A percentile compares a stretch with the other conserved stretches of the same genome.
phyloP scores from a whole-genome alignment of 2,113 vertebrate species.

The Andinoacara biseriatus region DNA sequence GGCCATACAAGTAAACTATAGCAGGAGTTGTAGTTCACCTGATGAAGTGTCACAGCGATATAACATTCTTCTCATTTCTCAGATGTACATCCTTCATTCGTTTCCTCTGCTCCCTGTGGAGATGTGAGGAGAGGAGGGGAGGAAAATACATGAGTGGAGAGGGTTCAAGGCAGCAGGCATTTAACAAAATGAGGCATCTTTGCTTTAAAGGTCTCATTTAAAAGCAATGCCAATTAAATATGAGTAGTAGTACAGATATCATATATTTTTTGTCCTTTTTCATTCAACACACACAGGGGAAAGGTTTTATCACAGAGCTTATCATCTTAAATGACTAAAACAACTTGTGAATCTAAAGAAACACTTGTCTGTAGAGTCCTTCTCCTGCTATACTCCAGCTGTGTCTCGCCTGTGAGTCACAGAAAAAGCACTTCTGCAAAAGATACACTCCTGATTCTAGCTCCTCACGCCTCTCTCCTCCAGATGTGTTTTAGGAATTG shows the following conservation, averaged over 20 bases:
- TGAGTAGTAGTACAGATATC: not conserved
- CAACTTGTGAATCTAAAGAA: not conserved
- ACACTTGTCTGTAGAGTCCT: not conserved
- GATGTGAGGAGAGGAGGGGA: not conserved
- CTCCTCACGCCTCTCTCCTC: not conserved
- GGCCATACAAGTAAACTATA: not conserved
- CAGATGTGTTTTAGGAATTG: not conserved
- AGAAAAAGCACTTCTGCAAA: not conserved
- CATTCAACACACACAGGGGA: not conserved
- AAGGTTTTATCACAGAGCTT: not conserved
- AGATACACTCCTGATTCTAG: not conserved
- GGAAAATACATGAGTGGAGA: not conserved
- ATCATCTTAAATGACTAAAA: not conserved
- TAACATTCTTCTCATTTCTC: not conserved
- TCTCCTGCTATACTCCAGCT: not conserved
- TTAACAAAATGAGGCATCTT: not conserved
- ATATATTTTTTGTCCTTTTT: not conserved
- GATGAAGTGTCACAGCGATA: not conserved
- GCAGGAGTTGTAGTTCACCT: not conserved
- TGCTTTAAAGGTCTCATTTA: not conserved
- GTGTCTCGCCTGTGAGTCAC: not conserved
- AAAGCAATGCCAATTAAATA: not conserved
- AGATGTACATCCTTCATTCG: not conserved
- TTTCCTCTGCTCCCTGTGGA: not conserved
- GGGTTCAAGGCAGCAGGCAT: not conserved